Percentiles rank a stretch among this genome's conserved stretches.
Evolutionary conservation across 2,888 invertebrate genomes (phyloP).

Genomic region (Acanthosepion esculentum): DNA sequence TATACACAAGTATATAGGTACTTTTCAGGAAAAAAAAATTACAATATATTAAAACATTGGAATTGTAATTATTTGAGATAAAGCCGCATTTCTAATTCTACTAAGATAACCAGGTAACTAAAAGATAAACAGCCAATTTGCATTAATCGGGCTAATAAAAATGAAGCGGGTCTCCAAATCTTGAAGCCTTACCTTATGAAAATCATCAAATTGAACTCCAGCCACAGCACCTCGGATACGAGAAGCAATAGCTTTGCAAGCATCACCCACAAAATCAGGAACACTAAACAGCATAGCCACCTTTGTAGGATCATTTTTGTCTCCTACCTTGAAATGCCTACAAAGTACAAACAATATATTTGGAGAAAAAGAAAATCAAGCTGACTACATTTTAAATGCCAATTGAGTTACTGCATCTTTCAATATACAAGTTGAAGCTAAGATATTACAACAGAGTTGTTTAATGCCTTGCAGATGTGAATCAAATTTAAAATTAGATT

Average conservation of each 20-base stretch:
- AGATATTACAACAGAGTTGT: too few species aligned
- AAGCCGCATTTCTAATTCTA: too few species aligned
- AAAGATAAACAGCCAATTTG: neutral
- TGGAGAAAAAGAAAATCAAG: neutral
- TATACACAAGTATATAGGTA: too few species aligned
- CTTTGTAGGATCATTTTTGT: slow-evolving; percentile 68
- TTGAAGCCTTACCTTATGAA: slow-evolving; percentile 75
- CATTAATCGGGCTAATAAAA: neutral
- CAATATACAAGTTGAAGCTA: too few species aligned
- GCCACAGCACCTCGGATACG: slow-evolving; percentile 77
- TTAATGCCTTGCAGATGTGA: too few species aligned
- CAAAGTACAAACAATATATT: neutral
- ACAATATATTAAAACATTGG: too few species aligned
- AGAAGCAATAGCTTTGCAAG: slow-evolving; percentile 77
- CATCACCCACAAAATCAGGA: slow-evolving; percentile 78
- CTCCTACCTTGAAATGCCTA: slow-evolving; percentile 75
- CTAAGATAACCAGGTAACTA: too few species aligned
- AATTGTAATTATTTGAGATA: too few species aligned
- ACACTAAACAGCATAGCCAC: slow-evolving; percentile 77
- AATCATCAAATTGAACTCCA: slow-evolving; percentile 77
- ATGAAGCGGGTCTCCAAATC: neutral
- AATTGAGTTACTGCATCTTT: too few species aligned
- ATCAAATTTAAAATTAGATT: too few species aligned
- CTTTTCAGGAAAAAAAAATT: too few species aligned
- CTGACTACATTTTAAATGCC: too few species aligned